Conservation (phyloP, 2,888 invertebrate genomes). For the Drymonia ruficornis region DNA sequence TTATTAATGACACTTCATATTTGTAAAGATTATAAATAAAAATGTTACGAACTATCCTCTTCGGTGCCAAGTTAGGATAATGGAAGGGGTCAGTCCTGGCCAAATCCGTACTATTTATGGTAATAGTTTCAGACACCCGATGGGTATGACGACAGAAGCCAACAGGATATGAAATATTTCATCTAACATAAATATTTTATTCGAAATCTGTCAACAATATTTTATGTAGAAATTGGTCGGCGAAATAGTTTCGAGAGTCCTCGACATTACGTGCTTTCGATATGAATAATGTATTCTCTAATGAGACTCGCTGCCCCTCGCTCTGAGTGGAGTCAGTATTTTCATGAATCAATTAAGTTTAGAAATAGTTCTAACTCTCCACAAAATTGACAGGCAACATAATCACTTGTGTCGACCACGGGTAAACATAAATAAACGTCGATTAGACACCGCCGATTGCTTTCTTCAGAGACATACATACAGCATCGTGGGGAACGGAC, state of each 20-base stretch:
- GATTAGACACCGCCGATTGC: slow-evolving; percentile 42
- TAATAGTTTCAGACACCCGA: slow-evolving; percentile 57
- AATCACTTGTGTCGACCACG: slow-evolving; percentile 40
- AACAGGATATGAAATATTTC: slow-evolving; percentile 36
- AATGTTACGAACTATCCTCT: slow-evolving; percentile 60
- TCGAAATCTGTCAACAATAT: slow-evolving; percentile 30
- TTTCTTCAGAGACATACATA: slow-evolving; percentile 41
- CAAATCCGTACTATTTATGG: slow-evolving; percentile 66
- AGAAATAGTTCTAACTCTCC: not conserved
- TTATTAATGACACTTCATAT: slow-evolving; percentile 34
- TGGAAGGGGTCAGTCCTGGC: slow-evolving; percentile 57
- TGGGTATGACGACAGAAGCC: slow-evolving; percentile 34
- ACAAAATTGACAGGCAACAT: slow-evolving; percentile 25
- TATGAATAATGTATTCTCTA: slow-evolving; percentile 26
- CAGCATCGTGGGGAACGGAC: slow-evolving; percentile 40
- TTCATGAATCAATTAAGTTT: not conserved
- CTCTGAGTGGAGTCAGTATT: slow-evolving; percentile 7
- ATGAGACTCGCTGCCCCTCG: slow-evolving; percentile 12
- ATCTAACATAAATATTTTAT: slow-evolving; percentile 38
- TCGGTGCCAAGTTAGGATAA: slow-evolving; percentile 59
- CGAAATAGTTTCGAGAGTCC: slow-evolving; percentile 8
- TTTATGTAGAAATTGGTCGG: slow-evolving; percentile 22
- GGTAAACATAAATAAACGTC: slow-evolving; percentile 47
- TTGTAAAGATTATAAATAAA: slow-evolving; percentile 40
- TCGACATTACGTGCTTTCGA: slow-evolving; percentile 14